A percentile compares a stretch with the other conserved stretches of the same genome.
Evolutionary conservation across 2,888 invertebrate species (phyloP).

Genomic region (Neria commutata): DNA sequence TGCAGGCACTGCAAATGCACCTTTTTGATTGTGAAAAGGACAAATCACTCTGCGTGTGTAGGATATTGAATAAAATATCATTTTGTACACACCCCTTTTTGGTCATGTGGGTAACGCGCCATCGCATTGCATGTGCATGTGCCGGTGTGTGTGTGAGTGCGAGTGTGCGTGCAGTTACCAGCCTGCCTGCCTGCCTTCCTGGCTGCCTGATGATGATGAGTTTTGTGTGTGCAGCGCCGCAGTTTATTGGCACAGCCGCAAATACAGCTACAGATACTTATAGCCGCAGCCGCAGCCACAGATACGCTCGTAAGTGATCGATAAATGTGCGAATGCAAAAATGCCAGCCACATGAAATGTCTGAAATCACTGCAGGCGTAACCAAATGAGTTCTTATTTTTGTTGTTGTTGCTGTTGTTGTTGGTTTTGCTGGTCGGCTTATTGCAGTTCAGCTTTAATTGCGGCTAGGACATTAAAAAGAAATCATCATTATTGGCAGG

Average conservation of each 20-base stretch:
- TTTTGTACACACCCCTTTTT: conserved; percentile 55
- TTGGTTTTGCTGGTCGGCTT: background rate
- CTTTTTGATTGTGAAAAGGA: conserved; percentile 44
- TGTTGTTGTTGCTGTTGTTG: background rate
- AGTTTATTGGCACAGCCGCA: conserved; percentile 45
- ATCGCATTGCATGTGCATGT: too few species aligned
- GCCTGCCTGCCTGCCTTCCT: background rate
- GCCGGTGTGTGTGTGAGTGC: background rate
- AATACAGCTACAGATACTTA: too few species aligned
- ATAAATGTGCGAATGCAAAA: conserved; percentile 45
- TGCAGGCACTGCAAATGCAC: conserved; percentile 20
- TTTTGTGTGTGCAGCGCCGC: conserved; percentile 29
- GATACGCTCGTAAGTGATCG: conserved; percentile 38
- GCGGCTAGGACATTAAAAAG: conserved; percentile 53
- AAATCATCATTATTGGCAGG: conserved; percentile 57
- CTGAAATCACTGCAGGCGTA: background rate
- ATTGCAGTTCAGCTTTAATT: conserved; percentile 2
- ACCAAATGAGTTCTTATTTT: background rate
- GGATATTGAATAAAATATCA: conserved; percentile 61
- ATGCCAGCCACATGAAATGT: too few species aligned
- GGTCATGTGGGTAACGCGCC: conserved; percentile 1
- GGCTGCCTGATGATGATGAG: conserved; percentile 47
- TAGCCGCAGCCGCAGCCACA: background rate
- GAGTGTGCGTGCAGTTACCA: background rate
- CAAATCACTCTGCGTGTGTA: conserved; percentile 45